These are phyloP conservation scores for Lordiphosa fenestrarum DNA, from an alignment of 2,888 invertebrate genomes.

Conservation along the genomic window DNA sequence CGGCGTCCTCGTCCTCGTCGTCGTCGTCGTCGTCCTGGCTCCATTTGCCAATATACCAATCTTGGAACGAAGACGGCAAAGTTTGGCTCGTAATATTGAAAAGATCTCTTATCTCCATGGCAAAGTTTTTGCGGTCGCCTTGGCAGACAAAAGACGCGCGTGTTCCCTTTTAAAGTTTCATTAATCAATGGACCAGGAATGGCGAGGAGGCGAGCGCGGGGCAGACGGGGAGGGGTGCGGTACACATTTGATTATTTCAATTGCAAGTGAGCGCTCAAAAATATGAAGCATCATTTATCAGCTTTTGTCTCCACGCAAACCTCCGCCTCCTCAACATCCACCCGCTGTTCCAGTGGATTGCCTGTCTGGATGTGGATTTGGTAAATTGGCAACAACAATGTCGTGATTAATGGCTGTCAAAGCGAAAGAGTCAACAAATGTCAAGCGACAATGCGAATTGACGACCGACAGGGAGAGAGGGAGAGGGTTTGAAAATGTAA, in stretches of 20 bases:
- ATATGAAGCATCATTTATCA: conserved; percentile 70
- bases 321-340: background rate
- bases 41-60: conserved; percentile 22
- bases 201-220: background rate
- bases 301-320: conserved; percentile 21
- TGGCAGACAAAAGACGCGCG: conserved; percentile 55
- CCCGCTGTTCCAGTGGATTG: conserved; percentile 2
- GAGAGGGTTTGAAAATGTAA: too few species aligned
- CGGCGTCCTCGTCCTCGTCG: conserved; percentile 29
- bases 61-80: conserved; percentile 56
- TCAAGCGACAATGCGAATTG: conserved; percentile 37
- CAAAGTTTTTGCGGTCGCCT: conserved; percentile 64
- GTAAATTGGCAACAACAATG: conserved; percentile 68
- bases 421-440: conserved; percentile 74
- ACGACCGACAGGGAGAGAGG: too few species aligned
- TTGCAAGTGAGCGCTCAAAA: conserved; percentile 54
- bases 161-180: conserved; percentile 69
- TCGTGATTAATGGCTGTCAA: conserved; percentile 72
- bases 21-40: conserved; percentile 16
- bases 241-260: conserved; percentile 68
- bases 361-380: conserved; percentile 56
- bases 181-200: conserved; percentile 52
- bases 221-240: conserved; percentile 4
- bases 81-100: conserved; percentile 49
- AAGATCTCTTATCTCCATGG: conserved; percentile 53